These are phyloP conservation scores for Sturmia bella DNA, from an alignment of 2,888 invertebrate genomes.

Conservation along the genomic window DNA sequence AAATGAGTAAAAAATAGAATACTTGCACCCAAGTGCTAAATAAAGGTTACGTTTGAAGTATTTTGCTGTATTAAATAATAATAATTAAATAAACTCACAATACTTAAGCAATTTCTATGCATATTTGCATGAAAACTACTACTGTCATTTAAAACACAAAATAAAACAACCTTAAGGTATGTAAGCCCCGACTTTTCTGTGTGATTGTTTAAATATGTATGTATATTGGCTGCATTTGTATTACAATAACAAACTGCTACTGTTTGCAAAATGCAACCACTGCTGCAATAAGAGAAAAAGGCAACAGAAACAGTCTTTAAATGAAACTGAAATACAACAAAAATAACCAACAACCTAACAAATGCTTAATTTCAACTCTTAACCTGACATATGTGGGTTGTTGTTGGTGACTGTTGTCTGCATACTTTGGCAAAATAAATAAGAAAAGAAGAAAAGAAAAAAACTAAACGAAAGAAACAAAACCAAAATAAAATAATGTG, in stretches of 20 bases:
- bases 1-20: conserved; percentile 38
- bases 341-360: conserved; percentile 56
- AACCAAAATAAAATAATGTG: conserved; percentile 11
- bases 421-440: conserved; percentile 64
- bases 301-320: conserved; percentile 38
- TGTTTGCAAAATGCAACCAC: conserved; percentile 51
- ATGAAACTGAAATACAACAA: conserved; percentile 46
- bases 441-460: conserved; percentile 24
- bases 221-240: conserved; percentile 9
- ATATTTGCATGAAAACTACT: conserved; percentile 28
- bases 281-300: conserved; percentile 17
- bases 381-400: conserved; percentile 71
- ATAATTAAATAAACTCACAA: conserved; percentile 42
- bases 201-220: neutral
- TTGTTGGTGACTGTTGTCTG: conserved; percentile 70
- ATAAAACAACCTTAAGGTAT: conserved; percentile 22
- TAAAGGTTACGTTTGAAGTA: conserved; percentile 48
- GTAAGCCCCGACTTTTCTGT: neutral
- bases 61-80: conserved; percentile 37
- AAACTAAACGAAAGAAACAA: conserved; percentile 18
- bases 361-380: conserved; percentile 69
- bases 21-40: conserved; percentile 58
- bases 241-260: conserved; percentile 47
- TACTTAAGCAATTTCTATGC: conserved; percentile 43
- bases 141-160: conserved; percentile 45